Evolutionary conservation across 2,888 invertebrate species (phyloP), one percentile per base, ranked within the genome.

Genomic region (Junonia oenone): DNA sequence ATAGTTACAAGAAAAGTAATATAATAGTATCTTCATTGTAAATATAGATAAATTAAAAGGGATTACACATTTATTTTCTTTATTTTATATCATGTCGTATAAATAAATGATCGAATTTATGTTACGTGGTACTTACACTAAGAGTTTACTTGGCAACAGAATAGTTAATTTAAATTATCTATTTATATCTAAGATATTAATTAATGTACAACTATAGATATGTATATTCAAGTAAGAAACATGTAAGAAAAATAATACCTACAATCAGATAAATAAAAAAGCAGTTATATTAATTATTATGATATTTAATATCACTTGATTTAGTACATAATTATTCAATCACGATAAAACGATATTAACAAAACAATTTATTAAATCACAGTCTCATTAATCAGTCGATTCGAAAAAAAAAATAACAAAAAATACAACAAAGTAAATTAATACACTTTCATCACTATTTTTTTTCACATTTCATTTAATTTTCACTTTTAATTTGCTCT

Each of bases 1-100:
- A 81, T 60, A 63, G 59, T 43, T 66, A 76, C 59, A 76, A 68
- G 48, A 68, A 63, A 15, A 69, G 62, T 31, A 55, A 97, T 50
- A 54, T 56, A 15, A 46, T 43, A 17, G 31, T 63, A 31, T 63
- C 60, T 6, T 19, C 46, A 26, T 29, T 49, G 22, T 50, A 51
- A 22, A 22, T 22, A 5, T 22, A 22, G 22, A 22, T 22, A 22
- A 22, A 22, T 22, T 3, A 22, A 3, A 5, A 22, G 5, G 22
- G 2, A 22, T 22, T 22, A 22, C n/a, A 29, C 17, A 5, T 46
- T n/a, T 46, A 5, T 46, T 46, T 46, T 46, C 19, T 45, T 45
- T 26, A 15, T 13, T 6, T n/a, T n/a, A n/a, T n/a, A n/a, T n/a
- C n/a, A n/a, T 22, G 5, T 22, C 5, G 22, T 22, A 5, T 22